Base-by-base conservation (phyloP, 2,888 invertebrate species). In the Fissipunctia ypsillon region DNA sequence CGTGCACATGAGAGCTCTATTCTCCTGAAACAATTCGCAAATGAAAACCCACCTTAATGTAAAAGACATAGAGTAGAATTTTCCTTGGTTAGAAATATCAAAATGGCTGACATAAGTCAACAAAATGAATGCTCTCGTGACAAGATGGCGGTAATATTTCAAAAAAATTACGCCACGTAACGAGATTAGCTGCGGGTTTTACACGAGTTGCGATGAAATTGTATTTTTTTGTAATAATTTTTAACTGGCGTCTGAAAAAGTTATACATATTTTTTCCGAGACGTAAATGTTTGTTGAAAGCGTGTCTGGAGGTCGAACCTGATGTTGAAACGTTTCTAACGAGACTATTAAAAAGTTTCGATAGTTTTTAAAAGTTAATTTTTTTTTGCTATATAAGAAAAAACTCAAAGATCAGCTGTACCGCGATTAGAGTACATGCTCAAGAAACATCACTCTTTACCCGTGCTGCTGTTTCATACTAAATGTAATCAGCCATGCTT, bases 61-160 rank as follows among this genome's bases (percentile, higher is more conserved):
- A 1, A 19, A 25, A 35, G n/a, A 38, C 0, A 0, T 74, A 76
- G 61, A 61, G 77, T 66, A 52, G 56, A 76, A 76, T 71, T 59
- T 84, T 45, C 38, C n/a, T 3, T 64, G 61, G 3, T 10, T 14
- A 28, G 16, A 31, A 69, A 73, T 64, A 69, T 43, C 69, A 85
- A 80, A 84, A 82, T 80, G 81, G 81, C 79, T 59, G 72, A 84
- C 81, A 85, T 89, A 89, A 91, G 90, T 91, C 89, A 88, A 89
- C 91, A 90, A 90, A 91, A 92, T 90, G 90, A 89, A 89, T 87
- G 90, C 87, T 83, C 87, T 88, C 54, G 83, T 88, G 90, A 91
- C 90, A 90, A 91, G 91, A 92, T 89, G 91, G 89, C 84, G 57
- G 87, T 75, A 82, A 91, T 93, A 89, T 91, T 92, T 92, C 90